These are phyloP conservation scores for Lepilemur septentrionalis DNA, from an alignment of 2,797 vertebrate genomes.

Conservation along the genomic window DNA sequence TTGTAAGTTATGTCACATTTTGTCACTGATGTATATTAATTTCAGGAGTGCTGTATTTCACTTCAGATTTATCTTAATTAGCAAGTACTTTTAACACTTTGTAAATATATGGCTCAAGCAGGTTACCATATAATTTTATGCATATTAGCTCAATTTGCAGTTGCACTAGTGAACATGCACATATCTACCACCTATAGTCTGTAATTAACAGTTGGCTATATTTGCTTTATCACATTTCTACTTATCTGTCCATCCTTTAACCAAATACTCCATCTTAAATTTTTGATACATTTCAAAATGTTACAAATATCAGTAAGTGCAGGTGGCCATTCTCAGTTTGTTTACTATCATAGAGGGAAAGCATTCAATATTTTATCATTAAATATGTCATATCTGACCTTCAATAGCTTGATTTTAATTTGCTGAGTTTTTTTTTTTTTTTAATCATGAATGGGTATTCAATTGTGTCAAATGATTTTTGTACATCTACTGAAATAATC, in stretches of 20 bases:
- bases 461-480: neutral
- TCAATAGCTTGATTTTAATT: neutral
- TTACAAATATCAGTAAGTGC: neutral
- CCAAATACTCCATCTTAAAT: neutral
- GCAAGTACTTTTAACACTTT: neutral
- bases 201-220: neutral
- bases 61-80: slow-evolving; percentile 23
- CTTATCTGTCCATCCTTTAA: neutral
- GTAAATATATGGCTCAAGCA: neutral
- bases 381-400: neutral
- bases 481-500: neutral
- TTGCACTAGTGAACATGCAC: neutral
- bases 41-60: neutral
- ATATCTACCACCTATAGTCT: neutral
- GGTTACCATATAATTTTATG: neutral
- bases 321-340: neutral
- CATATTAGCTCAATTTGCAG: neutral
- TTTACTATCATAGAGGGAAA: neutral
- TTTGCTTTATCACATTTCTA: neutral
- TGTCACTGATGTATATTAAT: slow-evolving; percentile 26
- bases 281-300: neutral
- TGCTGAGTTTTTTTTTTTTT: neutral
- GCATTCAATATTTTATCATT: neutral
- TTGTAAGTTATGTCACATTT: slow-evolving; percentile 8
- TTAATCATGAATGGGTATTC: neutral